Base-by-base conservation (phyloP, 2,113 vertebrate genomes). In the Oryzias curvinotus region DNA sequence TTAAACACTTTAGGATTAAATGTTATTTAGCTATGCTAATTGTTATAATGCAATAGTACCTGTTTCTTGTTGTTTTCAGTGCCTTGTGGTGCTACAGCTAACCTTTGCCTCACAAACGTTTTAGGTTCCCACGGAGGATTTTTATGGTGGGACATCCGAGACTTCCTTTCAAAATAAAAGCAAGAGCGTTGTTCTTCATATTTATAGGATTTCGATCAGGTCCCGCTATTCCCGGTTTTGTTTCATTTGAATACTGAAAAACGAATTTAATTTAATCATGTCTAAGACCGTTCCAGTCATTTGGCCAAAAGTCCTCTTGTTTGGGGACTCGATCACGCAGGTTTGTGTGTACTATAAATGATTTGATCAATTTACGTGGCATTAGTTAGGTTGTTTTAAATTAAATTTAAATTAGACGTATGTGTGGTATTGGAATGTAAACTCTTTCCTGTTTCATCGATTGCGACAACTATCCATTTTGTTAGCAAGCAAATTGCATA, bases 241-340 rank as follows among this genome's bases (percentile, higher is more conserved):
- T 13, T 52, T 14, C 42, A n/a, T 56, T 19, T n/a, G 51, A 8
- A 17, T 46, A 51, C n/a, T 14, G 7, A 7, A 45, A 45, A 12
- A 44, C 49, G 28, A 0, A 30, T 8, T 48, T n/a, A 0, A 30
- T 8, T 48, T n/a, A 18, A 45, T 0, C 2, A 92, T 93, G 91
- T 91, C 89, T 14, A 83, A 77, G n/a, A 21, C 83, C 1, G 89
- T 80, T 62, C 65, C 70, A 26, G 16, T 92, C 5, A 44, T 77
- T 61, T 96, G 94, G 94, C 95, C 95, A 0, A 92, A 93, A 49
- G 75, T 98, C 21, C 2, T 98, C 26, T 93, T 98, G 21, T 95
- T 97, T 62, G 96, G 96, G 1, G 96, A 98, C 80, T 98, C 96
- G 17, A 98, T 98, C 75, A 97, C 96, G 1, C 94, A 98, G 95